phyloP scores from a whole-genome alignment of 2,113 vertebrate genomes.

The Limanda limanda region DNA sequence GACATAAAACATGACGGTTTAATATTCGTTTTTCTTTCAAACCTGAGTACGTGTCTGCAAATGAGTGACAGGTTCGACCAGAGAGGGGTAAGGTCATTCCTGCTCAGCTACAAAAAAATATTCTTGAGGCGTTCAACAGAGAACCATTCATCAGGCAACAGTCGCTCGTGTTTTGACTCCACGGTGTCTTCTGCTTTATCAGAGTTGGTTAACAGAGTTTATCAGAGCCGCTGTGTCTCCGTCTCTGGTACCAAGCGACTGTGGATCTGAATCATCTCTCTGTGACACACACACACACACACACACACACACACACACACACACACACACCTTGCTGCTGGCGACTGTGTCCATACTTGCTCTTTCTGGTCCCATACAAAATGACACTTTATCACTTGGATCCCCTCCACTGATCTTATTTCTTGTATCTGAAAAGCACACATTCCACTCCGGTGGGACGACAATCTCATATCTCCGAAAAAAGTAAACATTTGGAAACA shows the following conservation, averaged over 20 bases:
- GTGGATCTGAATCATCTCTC: constrained; percentile 37
- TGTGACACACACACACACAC: constrained; percentile 30
- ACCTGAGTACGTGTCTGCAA: constrained; percentile 38
- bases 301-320: constrained; percentile 33
- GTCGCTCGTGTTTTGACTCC: constrained; percentile 63
- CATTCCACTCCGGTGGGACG: constrained; percentile 38
- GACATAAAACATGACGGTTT: constrained; percentile 60
- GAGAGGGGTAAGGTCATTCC: constrained; percentile 23
- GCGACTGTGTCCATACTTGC: constrained; percentile 54
- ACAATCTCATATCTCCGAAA: constrained; percentile 21
- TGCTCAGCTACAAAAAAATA: constrained; percentile 57
- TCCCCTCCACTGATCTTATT: neutral
- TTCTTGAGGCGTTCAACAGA: constrained; percentile 38
- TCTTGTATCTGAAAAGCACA: constrained; percentile 20
- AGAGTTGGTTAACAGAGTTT: constrained; percentile 28
- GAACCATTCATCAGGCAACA: neutral
- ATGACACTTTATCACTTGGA: constrained; percentile 16
- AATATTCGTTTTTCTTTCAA: constrained; percentile 64
- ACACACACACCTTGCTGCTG: constrained; percentile 6
- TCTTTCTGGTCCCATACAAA: constrained; percentile 22
- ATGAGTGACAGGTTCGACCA: constrained; percentile 42
- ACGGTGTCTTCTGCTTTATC: constrained; percentile 28
- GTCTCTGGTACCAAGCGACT: constrained; percentile 14
- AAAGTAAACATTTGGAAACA: constrained; percentile 15
- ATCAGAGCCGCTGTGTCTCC: constrained; percentile 45